Evolutionary conservation across 37 sponge, comb jelly and placozoan species (phyloP).

Genomic region (Beroe ovata): DNA sequence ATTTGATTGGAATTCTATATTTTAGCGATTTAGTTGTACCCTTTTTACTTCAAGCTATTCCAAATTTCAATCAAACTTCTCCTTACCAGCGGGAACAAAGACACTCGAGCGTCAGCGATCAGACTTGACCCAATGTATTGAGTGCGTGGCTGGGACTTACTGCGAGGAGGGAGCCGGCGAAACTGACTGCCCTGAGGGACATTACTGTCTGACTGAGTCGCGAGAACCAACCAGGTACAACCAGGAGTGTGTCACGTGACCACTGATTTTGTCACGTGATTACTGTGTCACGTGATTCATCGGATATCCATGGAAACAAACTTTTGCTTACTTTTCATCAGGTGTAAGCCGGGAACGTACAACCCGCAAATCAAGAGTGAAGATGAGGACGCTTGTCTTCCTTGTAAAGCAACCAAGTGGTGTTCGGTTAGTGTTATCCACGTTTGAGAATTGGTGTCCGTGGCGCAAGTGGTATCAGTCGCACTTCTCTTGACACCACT

Average conservation of each 20-base stretch:
- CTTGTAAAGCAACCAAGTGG: background rate
- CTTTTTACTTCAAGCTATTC: too few species aligned
- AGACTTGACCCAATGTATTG: background rate
- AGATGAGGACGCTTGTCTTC: slow-evolving; percentile 25
- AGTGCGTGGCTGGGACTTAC: slow-evolving; percentile 48
- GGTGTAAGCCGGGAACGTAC: slow-evolving; percentile 64
- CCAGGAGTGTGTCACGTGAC: background rate
- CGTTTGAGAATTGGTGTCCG: background rate
- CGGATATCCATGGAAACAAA: too few species aligned
- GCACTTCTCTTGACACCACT: too few species aligned
- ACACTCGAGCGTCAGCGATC: background rate
- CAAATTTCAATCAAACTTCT: too few species aligned
- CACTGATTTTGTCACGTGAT: background rate
- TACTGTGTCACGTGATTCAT: background rate
- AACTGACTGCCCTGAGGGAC: slow-evolving; percentile 61
- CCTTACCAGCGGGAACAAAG: background rate
- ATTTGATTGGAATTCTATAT: too few species aligned
- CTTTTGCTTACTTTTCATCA: too few species aligned
- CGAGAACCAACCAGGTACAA: background rate
- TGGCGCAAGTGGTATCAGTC: too few species aligned
- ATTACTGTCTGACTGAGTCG: slow-evolving; percentile 60
- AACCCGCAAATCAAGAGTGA: slow-evolving; percentile 25
- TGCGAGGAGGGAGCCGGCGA: slow-evolving; percentile 18
- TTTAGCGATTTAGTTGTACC: too few species aligned
- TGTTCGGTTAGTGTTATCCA: background rate